Evolutionary conservation across 2,888 invertebrate genomes (phyloP), one percentile per base, ranked within the genome.

Genomic region (Epirrhoe alternata): DNA sequence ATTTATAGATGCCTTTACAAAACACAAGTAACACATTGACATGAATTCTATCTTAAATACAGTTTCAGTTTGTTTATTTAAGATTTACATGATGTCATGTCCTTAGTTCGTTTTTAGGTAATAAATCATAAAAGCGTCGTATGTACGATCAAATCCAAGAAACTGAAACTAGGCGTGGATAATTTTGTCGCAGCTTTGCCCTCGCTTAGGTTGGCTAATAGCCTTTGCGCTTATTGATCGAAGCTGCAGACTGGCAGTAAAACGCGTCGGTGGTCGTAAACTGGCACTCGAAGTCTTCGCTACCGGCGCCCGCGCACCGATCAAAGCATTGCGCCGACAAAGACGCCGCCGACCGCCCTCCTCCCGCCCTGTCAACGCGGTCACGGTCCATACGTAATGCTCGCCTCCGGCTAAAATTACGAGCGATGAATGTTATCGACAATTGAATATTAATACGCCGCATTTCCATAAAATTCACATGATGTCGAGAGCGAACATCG

Each of bases 281-380:
- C 89, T 86, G 85, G 87, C 88, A 88, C 89, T 90, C 85, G 85
- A 86, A 76, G 77, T 79, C 78, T 78, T 67, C 77, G 85, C 88
- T 86, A 86, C 86, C 82, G 90, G 89, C 90, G 88, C 89, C 88
- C 87, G 89, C 87, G 87, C 86, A 83, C 65, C 79, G 79, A 85
- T 90, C 91, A 92, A 91, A 92, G 89, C 73, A 66, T 71, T 72
- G 72, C 80, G 80, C 90, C 90, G 88, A 87, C 91, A 89, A 90
- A 89, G 86, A 78, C 74, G 83, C 86, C 89, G 88, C 84, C 69
- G 69, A 72, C 75, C 71, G 75, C 74, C 79, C 80, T 75, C 76
- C 82, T 75, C 83, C 82, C 80, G 82, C 82, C 85, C 88, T 92
- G 90, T 92, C 92, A 92, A 89, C 92, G 86, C 92, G 74, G 89